phyloP scores from a whole-genome alignment of 2,888 invertebrate species.

The Diachrysia chrysitis region DNA sequence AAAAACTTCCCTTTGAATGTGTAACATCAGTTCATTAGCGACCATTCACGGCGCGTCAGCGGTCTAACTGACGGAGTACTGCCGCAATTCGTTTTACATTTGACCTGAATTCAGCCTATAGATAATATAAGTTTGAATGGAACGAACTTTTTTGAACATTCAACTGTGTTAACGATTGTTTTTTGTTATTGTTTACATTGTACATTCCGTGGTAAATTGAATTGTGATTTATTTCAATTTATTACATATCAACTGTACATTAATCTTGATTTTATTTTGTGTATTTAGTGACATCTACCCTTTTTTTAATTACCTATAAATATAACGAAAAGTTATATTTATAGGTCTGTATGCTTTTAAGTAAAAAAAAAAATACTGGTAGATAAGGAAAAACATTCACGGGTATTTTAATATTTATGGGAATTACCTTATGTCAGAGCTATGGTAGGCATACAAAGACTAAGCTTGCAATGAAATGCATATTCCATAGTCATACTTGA shows the following conservation, averaged over 20 bases:
- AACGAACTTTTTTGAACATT: conserved; percentile 34
- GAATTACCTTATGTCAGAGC: neutral
- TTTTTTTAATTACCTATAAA: neutral
- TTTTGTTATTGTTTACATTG: conserved; percentile 25
- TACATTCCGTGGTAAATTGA: neutral
- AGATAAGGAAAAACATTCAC: no score
- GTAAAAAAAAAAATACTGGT: neutral
- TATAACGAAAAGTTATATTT: no score
- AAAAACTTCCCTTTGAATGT: conserved; percentile 72
- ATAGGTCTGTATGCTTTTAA: no score
- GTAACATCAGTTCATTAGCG: conserved; percentile 81
- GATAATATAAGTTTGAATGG: conserved; percentile 37
- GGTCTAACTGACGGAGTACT: conserved; percentile 64
- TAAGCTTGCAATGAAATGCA: neutral
- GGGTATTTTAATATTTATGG: no score
- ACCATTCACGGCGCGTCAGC: conserved; percentile 76
- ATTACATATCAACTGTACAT: neutral
- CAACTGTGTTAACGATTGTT: conserved; percentile 32
- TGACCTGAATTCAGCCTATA: conserved; percentile 72
- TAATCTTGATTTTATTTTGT: neutral
- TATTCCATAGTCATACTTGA: neutral
- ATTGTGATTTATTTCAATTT: conserved; percentile 3
- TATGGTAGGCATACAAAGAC: neutral
- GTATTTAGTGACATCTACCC: neutral
- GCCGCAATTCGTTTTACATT: conserved; percentile 75